Conservation (phyloP, 2,888 invertebrate genomes). For the Zelleria hepariella region DNA sequence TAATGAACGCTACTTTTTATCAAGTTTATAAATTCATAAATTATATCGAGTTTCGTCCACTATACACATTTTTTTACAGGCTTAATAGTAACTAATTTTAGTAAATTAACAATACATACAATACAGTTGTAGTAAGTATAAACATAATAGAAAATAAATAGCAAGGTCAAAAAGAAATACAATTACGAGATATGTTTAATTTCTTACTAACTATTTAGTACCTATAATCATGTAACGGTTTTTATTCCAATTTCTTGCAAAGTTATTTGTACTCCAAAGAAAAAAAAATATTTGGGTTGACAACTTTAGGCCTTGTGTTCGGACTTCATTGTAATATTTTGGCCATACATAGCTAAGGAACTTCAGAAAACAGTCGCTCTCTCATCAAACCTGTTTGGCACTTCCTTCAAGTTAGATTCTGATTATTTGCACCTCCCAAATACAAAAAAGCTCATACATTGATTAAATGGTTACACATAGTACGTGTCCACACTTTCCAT, state of each 20-base stretch:
- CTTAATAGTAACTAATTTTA: not conserved
- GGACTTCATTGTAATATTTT: not conserved
- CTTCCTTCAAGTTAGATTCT: not conserved
- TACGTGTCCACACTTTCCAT: not conserved
- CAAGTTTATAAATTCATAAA: not conserved
- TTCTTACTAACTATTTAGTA: not conserved
- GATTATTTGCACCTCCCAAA: too few relatives aligned
- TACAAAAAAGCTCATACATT: too few relatives aligned
- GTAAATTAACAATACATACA: not conserved
- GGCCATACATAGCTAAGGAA: not conserved
- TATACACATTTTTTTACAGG: not conserved
- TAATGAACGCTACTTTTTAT: not conserved
- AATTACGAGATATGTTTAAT: not conserved
- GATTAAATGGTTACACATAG: not conserved
- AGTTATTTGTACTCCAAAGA: too few relatives aligned
- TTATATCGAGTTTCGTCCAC: not conserved
- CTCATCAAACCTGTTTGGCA: not conserved
- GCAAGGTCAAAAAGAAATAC: not conserved
- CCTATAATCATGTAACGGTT: too few relatives aligned
- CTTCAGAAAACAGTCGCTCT: not conserved
- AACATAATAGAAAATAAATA: constrained; percentile 18
- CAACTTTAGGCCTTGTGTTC: not conserved
- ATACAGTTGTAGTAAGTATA: not conserved
- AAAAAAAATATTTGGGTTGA: too few relatives aligned
- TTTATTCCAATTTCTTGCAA: too few relatives aligned